Evolutionary conservation across 2,888 invertebrate species (phyloP), one percentile per base, ranked within the genome.

Genomic region (Tachystola acroxantha): DNA sequence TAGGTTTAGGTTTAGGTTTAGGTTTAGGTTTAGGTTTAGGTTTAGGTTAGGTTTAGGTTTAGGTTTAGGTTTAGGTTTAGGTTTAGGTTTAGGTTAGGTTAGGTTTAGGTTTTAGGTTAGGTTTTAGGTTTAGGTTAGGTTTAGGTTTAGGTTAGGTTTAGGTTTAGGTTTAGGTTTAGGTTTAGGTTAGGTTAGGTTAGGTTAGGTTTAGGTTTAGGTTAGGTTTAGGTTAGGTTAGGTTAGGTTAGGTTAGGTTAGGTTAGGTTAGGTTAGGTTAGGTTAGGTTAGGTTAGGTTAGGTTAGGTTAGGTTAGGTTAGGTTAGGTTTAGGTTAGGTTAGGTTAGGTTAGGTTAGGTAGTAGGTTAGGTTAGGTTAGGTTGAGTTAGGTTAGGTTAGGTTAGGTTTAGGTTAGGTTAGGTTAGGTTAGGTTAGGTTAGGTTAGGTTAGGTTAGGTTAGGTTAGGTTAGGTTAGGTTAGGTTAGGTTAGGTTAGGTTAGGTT

Each of bases 351-450:
- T 3, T 22, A 7, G 22, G 22, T 3, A 4, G 3, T 22, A 7
- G 22, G 22, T 22, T 22, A 7, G 22, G 22, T 22, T 22, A 7
- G 22, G 22, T 22, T 22, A 7, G 22, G 22, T 3, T 22, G 9
- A 9, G 4, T 22, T 22, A 7, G 22, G 22, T 22, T 22, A 7
- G 22, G 22, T 22, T 22, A 7, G 9, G 22, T 4, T 22, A 7
- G 9, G 22, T 4, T 22, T 22, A 36, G 26, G 29, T 30, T 36
- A 30, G 32, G 32, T 30, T 36, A 28, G 33, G 22, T 36, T 32
- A 33, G 36, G 39, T 39, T 36, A 33, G 36, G 36, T 36, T 36
- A 34, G 39, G 36, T 36, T 36, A 33, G 39, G 36, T 33, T 39
- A 36, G 36, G 30, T 36, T 22, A 22, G 22, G 22, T 22, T 22